Conservation (phyloP, 2,888 invertebrate species). For the Heliconius aoede region DNA sequence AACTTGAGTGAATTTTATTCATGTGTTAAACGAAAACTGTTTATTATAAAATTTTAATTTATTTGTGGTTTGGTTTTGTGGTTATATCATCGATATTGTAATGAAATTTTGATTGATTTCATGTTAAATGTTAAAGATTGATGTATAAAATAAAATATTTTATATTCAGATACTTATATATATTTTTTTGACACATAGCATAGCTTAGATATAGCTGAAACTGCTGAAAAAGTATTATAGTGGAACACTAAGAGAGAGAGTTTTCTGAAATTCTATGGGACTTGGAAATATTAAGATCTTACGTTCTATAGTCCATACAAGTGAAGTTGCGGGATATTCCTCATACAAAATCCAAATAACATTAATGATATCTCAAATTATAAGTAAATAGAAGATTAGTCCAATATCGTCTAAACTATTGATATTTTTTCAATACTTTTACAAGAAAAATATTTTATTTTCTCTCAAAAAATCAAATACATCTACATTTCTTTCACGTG, state of each 20-base stretch:
- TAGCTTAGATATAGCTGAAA: not conserved
- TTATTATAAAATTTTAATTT: constrained; percentile 16
- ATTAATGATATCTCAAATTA: too few relatives aligned
- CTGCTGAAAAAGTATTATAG: not conserved
- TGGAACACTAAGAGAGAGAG: not conserved
- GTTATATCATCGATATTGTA: constrained; percentile 1
- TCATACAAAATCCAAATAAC: too few relatives aligned
- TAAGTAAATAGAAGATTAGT: too few relatives aligned
- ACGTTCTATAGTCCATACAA: too few relatives aligned
- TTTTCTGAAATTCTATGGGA: too few relatives aligned
- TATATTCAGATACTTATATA: too few relatives aligned
- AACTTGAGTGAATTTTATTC: constrained; percentile 13
- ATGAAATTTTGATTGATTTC: not conserved
- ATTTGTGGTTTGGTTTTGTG: constrained; percentile 2
- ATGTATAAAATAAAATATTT: not conserved
- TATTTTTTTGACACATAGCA: too few relatives aligned
- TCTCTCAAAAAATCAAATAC: not conserved
- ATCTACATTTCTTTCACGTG: not conserved
- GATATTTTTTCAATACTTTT: not conserved
- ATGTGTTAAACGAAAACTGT: not conserved
- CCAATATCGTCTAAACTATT: too few relatives aligned
- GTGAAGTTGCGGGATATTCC: too few relatives aligned
- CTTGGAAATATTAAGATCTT: too few relatives aligned
- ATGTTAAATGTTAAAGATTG: not conserved
- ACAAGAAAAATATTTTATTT: not conserved